Evolutionary conservation across 2,113 vertebrate species (phyloP), one percentile per base, ranked within the genome.

Genomic region (Channa argus): DNA sequence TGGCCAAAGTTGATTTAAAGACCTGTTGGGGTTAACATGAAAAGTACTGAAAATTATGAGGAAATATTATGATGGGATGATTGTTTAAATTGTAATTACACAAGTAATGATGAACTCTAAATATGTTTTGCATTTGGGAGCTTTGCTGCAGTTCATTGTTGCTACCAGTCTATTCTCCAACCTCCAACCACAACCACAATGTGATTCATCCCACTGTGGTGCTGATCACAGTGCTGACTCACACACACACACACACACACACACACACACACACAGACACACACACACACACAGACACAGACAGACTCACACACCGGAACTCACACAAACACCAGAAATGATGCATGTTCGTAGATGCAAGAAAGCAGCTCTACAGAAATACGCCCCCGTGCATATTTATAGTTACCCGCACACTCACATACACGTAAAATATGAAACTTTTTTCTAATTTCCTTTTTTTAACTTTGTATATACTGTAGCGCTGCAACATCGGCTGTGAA

Each of bases 201-300:
- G 34, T 88, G 85, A 90, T 79, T 92, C 90, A 91, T 70, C 67
- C 63, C 75, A 14, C 75, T 61, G 69, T 50, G 73, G 70, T 68
- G 63, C 47, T 50, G 79, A 88, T 85, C 83, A 73, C 85, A 63
- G 12, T 44, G 84, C 85, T 91, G 90, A 92, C 74, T 91, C 91
- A 91, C 73, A 54, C 55, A 44, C 3, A 53, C 67, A 51, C 69
- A 34, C 75, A 46, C 71, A 75, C 62, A 46, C 65, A 44, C 58
- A 52, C 66, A 50, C 71, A 33, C 43, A 50, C 33, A 49, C 45
- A 36, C 45, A 36, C 45, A 36, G 90, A 92, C 74, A 90, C 91
- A 91, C 73, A 54, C 55, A 44, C 3, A 53, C 67, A 51, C 69
- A 34, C 75, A 46, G 24, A 24, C 24, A 24, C 24, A 24, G 24